These are phyloP conservation scores for Zoanthus sociatus DNA, from an alignment of 92 coral and sea anemone species.

Conservation along the genomic window DNA sequence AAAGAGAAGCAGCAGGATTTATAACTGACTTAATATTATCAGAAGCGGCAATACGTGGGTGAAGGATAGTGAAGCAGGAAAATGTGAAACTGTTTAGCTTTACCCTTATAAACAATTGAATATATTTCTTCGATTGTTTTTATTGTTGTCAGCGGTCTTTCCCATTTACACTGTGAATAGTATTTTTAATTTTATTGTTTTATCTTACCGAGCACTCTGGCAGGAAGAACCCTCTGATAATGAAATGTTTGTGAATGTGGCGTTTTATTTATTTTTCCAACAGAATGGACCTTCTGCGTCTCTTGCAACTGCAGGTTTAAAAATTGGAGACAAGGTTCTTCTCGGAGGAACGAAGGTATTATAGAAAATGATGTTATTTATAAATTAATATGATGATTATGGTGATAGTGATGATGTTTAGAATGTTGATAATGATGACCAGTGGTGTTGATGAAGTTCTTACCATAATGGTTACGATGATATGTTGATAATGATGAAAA, in stretches of 20 bases:
- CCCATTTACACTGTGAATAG: too few species aligned
- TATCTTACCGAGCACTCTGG: too few species aligned
- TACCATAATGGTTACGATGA: not conserved
- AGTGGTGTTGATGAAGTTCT: not conserved
- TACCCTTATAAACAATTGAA: too few species aligned
- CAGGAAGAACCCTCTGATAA: too few species aligned
- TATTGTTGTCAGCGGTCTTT: too few species aligned
- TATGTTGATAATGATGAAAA: not conserved
- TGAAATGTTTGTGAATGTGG: not conserved
- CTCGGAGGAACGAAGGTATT: conserved; percentile 93
- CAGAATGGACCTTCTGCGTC: conserved; percentile 66
- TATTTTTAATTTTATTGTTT: too few species aligned
- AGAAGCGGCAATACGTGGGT: too few species aligned
- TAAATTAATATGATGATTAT: not conserved
- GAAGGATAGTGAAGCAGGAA: too few species aligned
- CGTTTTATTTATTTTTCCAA: not conserved
- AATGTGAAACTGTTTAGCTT: too few species aligned
- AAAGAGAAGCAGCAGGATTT: too few species aligned
- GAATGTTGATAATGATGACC: not conserved
- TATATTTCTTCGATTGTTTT: too few species aligned
- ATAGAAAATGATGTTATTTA: not conserved
- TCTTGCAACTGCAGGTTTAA: conserved; percentile 78
- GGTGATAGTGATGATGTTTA: not conserved
- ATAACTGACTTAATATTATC: too few species aligned
- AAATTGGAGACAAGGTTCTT: conserved; percentile 83